These are phyloP conservation scores for Camponotus fellah DNA, from an alignment of 2,888 invertebrate species.

Conservation along the genomic window DNA sequence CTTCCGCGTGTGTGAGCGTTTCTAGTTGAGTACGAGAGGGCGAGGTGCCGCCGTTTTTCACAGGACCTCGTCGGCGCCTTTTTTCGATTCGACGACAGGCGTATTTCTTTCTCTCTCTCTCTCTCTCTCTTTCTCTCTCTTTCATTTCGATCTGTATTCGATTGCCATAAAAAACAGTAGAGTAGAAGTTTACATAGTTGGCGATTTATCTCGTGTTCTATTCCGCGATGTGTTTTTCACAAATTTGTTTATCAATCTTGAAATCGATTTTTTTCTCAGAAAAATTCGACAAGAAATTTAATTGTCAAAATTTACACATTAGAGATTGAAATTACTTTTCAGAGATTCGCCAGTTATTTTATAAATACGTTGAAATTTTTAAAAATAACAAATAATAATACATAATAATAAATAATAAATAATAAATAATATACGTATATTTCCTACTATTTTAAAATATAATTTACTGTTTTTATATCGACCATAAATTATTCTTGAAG, in stretches of 20 bases:
- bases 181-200: not conserved
- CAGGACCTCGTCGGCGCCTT: conserved; percentile 46
- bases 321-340: not conserved
- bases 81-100: conserved; percentile 19
- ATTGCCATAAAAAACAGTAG: not conserved
- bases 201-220: conserved; percentile 12
- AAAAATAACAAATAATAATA: too few species aligned
- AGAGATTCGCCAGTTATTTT: not conserved
- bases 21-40: conserved; percentile 11
- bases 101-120: not conserved
- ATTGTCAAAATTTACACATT: not conserved
- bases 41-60: conserved; percentile 42
- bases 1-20: conserved; percentile 35
- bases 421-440: not conserved
- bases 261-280: not conserved
- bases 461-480: not conserved
- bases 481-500: not conserved
- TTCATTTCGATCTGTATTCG: conserved; percentile 13
- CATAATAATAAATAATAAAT: too few species aligned
- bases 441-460: not conserved
- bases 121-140: not conserved
- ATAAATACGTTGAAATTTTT: not conserved
- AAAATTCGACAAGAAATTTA: not conserved
- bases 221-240: not conserved
- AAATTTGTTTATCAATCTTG: not conserved